Evolutionary conservation across 2,888 invertebrate species (phyloP), one percentile per base, ranked within the genome.

Genomic region (Arctia plantaginis): DNA sequence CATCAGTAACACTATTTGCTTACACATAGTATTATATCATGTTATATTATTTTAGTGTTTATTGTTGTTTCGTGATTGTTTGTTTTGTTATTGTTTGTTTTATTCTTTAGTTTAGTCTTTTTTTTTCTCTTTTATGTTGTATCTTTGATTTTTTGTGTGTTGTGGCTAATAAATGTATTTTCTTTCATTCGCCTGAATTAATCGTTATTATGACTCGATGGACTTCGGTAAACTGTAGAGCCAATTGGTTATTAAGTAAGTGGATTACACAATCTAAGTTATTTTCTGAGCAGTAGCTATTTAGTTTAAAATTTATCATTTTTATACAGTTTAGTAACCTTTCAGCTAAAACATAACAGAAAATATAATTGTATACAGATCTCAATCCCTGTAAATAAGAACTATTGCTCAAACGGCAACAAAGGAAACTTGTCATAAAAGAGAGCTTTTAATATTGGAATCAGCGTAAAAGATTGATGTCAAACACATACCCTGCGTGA

Each of bases 391-490:
- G 72, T n/a, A 70, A 77, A 70, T 44, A 81, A 83, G 41, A 77
- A 82, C 82, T 82, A 82, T 83, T 77, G 72, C 77, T 76, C 70
- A 72, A 67, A 75, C 70, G 73, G 65, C 73, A 73, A 79, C 79
- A 81, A 81, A 76, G 71, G 77, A 79, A 76, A 79, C 73, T 81
- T 75, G 55, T 41, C 75, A 81, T 78, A 81, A 77, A 82, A 71
- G 78, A 80, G 76, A 80, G 75, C 71, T 75, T 83, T 83, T 84
- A 82, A 85, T 85, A 84, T 85, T 79, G 82, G 77, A 83, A 82
- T 85, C 85, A 83, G 85, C 79, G 81, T 82, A 84, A 77, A 82
- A 79, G 85, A 84, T 85, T 85, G 84, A 78, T 82, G 81, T 82
- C 82, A 84, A 85, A 84, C 80, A 85, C 75, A 77, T 79, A 72